Conservation (phyloP, 2,888 invertebrate genomes). For the Cremastinae sp. region DNA sequence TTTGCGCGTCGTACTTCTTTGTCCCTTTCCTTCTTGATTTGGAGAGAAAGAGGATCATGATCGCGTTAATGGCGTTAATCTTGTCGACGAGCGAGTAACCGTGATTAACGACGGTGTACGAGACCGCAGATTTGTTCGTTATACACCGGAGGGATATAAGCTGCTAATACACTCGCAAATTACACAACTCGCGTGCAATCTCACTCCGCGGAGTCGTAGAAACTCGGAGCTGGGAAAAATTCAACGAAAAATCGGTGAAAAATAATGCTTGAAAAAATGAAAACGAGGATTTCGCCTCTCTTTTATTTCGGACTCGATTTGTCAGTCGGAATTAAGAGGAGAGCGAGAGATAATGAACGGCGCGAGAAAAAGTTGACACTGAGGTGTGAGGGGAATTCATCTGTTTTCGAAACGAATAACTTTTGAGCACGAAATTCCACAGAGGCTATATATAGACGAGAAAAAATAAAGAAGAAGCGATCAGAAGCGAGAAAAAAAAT, state of each 20-base stretch:
- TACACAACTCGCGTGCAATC: slow-evolving; percentile 17
- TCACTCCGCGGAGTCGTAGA: background rate
- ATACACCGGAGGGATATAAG: slow-evolving; percentile 33
- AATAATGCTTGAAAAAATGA: background rate
- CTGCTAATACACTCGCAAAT: slow-evolving; percentile 49
- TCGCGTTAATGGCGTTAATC: slow-evolving; percentile 73
- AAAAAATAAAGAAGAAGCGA: background rate
- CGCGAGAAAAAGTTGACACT: slow-evolving; percentile 1
- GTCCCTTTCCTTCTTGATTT: background rate
- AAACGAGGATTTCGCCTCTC: background rate
- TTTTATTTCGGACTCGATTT: slow-evolving; percentile 25
- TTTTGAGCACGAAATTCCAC: background rate
- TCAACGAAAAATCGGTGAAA: background rate
- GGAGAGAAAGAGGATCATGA: slow-evolving; percentile 55
- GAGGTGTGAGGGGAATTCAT: background rate
- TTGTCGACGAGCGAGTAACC: slow-evolving; percentile 65
- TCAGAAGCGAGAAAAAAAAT: slow-evolving; percentile 11
- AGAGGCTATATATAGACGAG: no score
- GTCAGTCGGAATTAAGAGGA: slow-evolving; percentile 10
- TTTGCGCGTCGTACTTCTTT: background rate
- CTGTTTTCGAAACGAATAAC: background rate
- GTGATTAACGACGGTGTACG: slow-evolving; percentile 68
- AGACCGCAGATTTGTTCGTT: slow-evolving; percentile 61
- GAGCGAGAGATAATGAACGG: background rate
- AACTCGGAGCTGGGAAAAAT: background rate